phyloP scores from a whole-genome alignment of 2,797 vertebrate species.

The Arctocebus calabarensis region DNA sequence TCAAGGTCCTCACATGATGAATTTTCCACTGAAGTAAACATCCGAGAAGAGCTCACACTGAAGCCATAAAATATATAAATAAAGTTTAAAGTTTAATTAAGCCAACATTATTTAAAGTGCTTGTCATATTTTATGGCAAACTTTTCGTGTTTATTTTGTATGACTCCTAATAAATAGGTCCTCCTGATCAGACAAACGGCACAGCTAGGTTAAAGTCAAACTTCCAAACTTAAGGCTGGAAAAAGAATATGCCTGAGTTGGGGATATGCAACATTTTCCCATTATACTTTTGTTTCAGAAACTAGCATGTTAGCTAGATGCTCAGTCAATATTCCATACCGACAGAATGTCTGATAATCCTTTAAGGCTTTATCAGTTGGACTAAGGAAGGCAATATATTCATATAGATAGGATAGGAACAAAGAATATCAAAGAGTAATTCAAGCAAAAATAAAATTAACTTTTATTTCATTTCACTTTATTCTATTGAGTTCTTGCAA shows the following conservation, averaged over 20 bases:
- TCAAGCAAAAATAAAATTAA: neutral
- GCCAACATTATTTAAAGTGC: slow-evolving; percentile 92
- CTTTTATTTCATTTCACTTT: neutral
- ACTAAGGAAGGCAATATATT: slow-evolving; percentile 58
- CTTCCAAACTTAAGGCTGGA: slow-evolving; percentile 10
- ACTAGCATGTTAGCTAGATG: slow-evolving; percentile 39
- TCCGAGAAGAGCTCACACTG: slow-evolving; percentile 91
- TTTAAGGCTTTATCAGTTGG: slow-evolving; percentile 53
- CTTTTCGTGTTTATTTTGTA: slow-evolving; percentile 90
- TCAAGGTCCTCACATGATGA: slow-evolving; percentile 91
- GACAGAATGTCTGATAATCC: slow-evolving; percentile 81
- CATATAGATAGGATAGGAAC: neutral
- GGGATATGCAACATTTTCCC: slow-evolving; percentile 78
- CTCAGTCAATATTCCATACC: slow-evolving; percentile 85
- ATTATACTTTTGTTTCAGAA: slow-evolving; percentile 83
- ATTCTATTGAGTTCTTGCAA: neutral
- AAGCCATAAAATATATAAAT: slow-evolving; percentile 91
- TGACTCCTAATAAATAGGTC: slow-evolving; percentile 90
- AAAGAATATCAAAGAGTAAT: neutral
- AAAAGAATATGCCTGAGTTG: slow-evolving; percentile 44
- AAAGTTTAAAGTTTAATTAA: slow-evolving; percentile 93
- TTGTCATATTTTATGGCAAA: slow-evolving; percentile 91
- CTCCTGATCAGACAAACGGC: slow-evolving; percentile 87
- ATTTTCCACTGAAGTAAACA: slow-evolving; percentile 92
- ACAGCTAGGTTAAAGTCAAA: slow-evolving; percentile 86